Base-by-base conservation (phyloP, 2,888 invertebrate species). In the Drosophila mimetica region DNA sequence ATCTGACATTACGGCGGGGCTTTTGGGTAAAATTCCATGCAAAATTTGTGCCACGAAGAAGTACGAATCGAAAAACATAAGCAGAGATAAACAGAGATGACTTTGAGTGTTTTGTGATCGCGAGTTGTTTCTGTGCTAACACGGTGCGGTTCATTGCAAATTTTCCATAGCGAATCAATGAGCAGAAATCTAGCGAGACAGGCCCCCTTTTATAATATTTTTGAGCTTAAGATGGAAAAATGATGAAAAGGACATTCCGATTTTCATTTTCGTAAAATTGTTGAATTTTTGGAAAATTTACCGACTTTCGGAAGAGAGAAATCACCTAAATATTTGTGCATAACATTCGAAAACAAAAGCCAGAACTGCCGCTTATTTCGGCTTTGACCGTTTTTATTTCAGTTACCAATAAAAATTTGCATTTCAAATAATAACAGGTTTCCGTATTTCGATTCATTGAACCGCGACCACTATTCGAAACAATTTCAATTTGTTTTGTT, bases 351-450 rank as follows among this genome's bases (percentile, higher is more conserved):
- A 30, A 18, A 6, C 11, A 13, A 46, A 18, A 30, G 13, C 16
- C 46, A 46, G 46, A 42, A 42, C 20, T 51, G 52, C 22, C 22
- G 32, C 28, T 20, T 37, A 36, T 36, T 55, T 55, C 11, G 42
- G 42, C 42, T 22, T 14, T 25, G 42, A 44, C 42, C 42, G 22
- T 14, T 44, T 25, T 44, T 14, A 78, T 69, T 75, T 74, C 32
- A 57, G 46, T 54, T 70, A 46, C 25, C 7, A 28, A 60, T 25
- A 6, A 54, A 54, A 72, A 71, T 60, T 73, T 46, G 50, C 52
- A 75, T 57, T 64, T 69, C 8, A 70, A 67, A 58, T 50, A 32
- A 47, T 69, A 87, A 87, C 88, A 64, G 77, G 86, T 82, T 82
- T 85, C 11, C 61, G 47, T 51, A 47, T 44, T 65, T 60, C 52